Conservation (phyloP, 2,888 invertebrate genomes). For the Lepidocyrtinus sp. region DNA sequence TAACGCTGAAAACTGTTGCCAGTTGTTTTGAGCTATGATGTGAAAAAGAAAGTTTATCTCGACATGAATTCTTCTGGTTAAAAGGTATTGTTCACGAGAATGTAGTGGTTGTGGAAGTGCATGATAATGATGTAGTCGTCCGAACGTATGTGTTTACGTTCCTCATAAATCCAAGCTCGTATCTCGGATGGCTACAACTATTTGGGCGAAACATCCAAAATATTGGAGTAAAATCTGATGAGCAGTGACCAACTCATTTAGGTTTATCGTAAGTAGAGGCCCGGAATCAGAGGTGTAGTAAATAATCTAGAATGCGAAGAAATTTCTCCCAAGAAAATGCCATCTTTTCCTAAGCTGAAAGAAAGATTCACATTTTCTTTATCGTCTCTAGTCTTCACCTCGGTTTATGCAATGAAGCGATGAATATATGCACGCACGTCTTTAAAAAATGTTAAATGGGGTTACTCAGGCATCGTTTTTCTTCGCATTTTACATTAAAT, state of each 20-base stretch:
- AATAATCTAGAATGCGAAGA: not conserved
- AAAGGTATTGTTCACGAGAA: not conserved
- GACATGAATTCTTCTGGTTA: not conserved
- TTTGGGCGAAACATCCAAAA: not conserved
- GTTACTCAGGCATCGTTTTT: not conserved
- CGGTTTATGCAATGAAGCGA: not conserved
- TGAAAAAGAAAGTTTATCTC: not conserved
- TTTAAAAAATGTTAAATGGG: not conserved
- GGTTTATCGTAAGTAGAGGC: too few relatives aligned
- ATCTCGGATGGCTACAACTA: not conserved
- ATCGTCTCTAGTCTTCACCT: not conserved
- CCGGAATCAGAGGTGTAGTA: not conserved
- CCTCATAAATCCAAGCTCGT: not conserved
- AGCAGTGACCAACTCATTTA: too few relatives aligned
- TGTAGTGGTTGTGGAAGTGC: not conserved
- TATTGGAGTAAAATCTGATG: not conserved
- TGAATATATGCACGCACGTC: not conserved
- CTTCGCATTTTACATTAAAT: not conserved
- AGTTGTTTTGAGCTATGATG: not conserved
- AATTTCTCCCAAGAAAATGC: not conserved
- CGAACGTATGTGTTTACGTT: not conserved
- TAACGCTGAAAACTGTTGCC: conserved; percentile 23
- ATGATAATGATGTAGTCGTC: not conserved
- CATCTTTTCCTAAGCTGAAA: not conserved
- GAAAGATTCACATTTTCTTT: not conserved